These are phyloP conservation scores for Drusus annulatus DNA, from an alignment of 1,140 invertebrate genomes.

Conservation along the genomic window DNA sequence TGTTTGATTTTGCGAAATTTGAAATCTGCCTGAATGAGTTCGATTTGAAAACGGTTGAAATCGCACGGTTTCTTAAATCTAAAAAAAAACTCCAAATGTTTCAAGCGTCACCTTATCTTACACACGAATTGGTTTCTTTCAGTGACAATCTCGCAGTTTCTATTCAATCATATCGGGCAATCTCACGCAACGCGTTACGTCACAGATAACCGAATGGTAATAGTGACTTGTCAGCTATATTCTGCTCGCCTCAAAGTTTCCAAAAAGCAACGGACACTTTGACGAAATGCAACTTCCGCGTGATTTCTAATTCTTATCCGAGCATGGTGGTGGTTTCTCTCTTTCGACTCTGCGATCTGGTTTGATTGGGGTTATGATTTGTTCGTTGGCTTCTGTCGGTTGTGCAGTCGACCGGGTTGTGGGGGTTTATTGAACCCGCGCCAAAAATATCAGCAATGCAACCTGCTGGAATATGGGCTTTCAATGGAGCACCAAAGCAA, in stretches of 20 bases:
- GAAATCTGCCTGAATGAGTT: background rate
- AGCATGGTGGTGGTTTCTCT: background rate
- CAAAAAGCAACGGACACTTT: slow-evolving; percentile 3
- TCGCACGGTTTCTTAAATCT: slow-evolving; percentile 11
- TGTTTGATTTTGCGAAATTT: slow-evolving; percentile 10
- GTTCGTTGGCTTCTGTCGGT: background rate
- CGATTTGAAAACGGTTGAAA: slow-evolving; percentile 9
- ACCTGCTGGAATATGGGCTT: background rate
- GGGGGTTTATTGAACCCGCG: slow-evolving; percentile 49
- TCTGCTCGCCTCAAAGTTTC: background rate
- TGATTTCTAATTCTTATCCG: background rate
- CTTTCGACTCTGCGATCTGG: background rate
- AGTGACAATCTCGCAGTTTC: slow-evolving; percentile 19
- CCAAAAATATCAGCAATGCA: slow-evolving; percentile 44
- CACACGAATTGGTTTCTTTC: slow-evolving; percentile 3
- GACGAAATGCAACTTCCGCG: background rate
- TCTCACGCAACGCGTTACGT: slow-evolving; percentile 54
- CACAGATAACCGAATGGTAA: slow-evolving; percentile 33
- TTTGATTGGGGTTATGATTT: background rate
- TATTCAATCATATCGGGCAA: slow-evolving; percentile 36
- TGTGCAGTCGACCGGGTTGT: slow-evolving; percentile 11
- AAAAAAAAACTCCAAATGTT: background rate
- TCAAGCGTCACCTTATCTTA: background rate
- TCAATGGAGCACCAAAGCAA: too few species aligned
- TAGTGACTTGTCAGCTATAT: slow-evolving; percentile 1